Percentiles rank a stretch among this genome's conserved stretches.
Conservation (phyloP, 1,140 invertebrate genomes). For the Drepana arcuata region DNA sequence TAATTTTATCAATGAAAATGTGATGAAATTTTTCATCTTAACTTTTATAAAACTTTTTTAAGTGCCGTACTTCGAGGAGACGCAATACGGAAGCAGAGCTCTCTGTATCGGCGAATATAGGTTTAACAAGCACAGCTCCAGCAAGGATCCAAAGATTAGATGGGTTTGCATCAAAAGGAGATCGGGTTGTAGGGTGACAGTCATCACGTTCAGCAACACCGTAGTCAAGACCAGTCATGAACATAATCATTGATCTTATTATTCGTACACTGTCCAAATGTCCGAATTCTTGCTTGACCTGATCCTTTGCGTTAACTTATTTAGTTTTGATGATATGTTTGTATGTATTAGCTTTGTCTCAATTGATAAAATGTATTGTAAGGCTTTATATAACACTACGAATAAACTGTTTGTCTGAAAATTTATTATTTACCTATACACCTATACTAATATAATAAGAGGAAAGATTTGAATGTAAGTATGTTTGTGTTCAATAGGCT, state of each 20-base stretch:
- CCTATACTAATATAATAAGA: no score
- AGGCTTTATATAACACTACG: no score
- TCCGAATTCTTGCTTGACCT: no score
- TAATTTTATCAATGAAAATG: conserved; percentile 11
- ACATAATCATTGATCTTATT: conserved; percentile 27
- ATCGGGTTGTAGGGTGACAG: conserved; percentile 15
- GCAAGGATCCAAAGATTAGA: conserved; percentile 16
- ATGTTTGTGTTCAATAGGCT: no score
- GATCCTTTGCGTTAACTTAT: no score
- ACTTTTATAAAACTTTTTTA: conserved; percentile 1
- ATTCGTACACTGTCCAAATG: no score
- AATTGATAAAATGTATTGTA: no score
- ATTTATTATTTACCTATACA: no score
- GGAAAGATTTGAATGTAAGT: no score
- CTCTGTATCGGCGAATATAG: conserved; percentile 16
- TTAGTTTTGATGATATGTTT: no score
- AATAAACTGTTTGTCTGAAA: no score
- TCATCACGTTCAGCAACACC: conserved; percentile 13
- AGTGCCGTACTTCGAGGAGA: conserved; percentile 11
- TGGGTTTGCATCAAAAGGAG: conserved; percentile 24
- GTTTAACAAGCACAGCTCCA: conserved; percentile 22
- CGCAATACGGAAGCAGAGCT: conserved; percentile 9
- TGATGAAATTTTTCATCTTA: conserved; percentile 1
- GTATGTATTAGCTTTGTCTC: no score
- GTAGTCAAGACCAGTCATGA: conserved; percentile 15